Base-by-base conservation (phyloP, 2,797 vertebrate genomes). In the Acipenser ruthenus region DNA sequence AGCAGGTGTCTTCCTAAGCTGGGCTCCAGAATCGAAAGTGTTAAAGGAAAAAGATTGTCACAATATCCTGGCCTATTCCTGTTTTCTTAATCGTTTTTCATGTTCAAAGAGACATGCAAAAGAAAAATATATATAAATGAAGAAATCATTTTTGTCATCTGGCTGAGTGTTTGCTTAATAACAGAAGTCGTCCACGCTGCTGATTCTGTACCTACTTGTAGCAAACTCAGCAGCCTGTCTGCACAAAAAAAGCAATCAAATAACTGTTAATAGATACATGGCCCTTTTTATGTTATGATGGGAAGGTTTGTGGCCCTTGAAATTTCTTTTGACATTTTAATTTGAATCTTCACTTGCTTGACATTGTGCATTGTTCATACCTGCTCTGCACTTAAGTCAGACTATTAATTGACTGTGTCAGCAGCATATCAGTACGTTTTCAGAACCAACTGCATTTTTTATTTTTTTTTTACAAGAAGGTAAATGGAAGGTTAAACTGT, bases 311-410 rank as follows among this genome's bases (percentile, higher is more conserved):
- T 53, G 60, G 66, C 63, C 68, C 73, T 74, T 70, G 66, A 77
- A 74, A 73, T 71, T 67, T 66, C 63, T 70, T 70, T 67, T 68
- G 68, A 72, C 68, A 63, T 65, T 72, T 73, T 73, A 71, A 73
- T 77, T 75, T 72, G 63, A 66, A 63, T 69, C 59, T 66, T 64
- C 50, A 50, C 55, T 64, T 60, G 64, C 66, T 67, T 68, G 59
- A 60, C 49, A 66, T 59, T 49, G 53, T 55, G 49, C 56, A 65
- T 70, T 73, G 71, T 76, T 74, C 69, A 62, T 63, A 55, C 50
- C 18, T 68, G 66, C 63, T 62, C 66, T 63, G 56, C 59, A 51
- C 18, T 67, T 49, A 53, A 23, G 62, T 48, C 51, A n/a, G 53
- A 68, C 13, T 3, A 59, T 60, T 68, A 68, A 65, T 74, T 72